phyloP scores from a whole-genome alignment of 1,140 invertebrate genomes.

The Ptiloglossa arizonensis region DNA sequence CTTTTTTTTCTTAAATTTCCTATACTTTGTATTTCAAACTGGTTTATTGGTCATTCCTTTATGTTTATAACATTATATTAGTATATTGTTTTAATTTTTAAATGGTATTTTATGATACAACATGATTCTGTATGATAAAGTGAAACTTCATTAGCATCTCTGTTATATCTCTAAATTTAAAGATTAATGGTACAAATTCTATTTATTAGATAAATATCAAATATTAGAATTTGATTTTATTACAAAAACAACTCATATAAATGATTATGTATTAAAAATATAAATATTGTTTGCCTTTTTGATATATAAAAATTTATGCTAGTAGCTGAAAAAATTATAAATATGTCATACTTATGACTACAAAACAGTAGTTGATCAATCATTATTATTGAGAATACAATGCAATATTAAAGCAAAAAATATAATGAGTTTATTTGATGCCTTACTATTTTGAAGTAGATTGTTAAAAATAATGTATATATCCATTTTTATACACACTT shows the following conservation, averaged over 20 bases:
- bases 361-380: background rate
- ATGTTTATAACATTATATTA: background rate
- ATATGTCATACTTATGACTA: background rate
- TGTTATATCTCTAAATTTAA: conserved; percentile 25
- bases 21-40: background rate
- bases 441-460: too few relatives aligned
- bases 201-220: background rate
- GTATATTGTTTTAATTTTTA: background rate
- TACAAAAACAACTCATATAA: background rate
- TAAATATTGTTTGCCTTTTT: background rate
- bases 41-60: background rate
- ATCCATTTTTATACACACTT: too few relatives aligned
- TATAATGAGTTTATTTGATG: too few relatives aligned
- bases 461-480: too few relatives aligned
- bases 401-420: too few relatives aligned
- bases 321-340: background rate
- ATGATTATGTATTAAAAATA: background rate
- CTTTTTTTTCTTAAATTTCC: background rate
- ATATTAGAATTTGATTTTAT: background rate
- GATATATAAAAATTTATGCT: background rate
- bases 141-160: conserved; percentile 48
- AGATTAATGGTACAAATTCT: background rate
- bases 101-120: background rate
- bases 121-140: conserved; percentile 32
- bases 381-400: background rate